Percentiles rank a stretch among this genome's conserved stretches.
Conservation (phyloP, 2,888 invertebrate genomes). For the Drosophila infuscata region DNA sequence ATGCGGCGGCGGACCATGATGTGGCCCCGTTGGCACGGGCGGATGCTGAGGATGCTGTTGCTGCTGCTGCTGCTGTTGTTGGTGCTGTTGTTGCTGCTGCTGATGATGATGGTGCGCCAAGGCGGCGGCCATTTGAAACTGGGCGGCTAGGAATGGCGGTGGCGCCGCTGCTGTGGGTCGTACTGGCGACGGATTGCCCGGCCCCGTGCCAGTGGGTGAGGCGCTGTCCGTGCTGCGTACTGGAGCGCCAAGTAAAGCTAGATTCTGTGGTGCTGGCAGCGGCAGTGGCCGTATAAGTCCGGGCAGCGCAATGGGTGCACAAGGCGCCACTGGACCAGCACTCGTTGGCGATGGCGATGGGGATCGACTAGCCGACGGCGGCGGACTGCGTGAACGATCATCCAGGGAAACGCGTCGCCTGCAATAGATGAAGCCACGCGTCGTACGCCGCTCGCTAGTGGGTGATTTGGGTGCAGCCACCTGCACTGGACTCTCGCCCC, state of each 20-base stretch:
- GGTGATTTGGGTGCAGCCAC: conserved; percentile 49
- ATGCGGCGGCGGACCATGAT: conserved; percentile 75
- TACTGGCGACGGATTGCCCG: conserved; percentile 45
- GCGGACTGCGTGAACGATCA: conserved; percentile 68
- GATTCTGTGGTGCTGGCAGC: conserved; percentile 76
- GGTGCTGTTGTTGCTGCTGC: conserved; percentile 84
- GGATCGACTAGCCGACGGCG: conserved; percentile 54
- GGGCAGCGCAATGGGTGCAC: conserved; percentile 55
- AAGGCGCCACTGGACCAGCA: conserved; percentile 23
- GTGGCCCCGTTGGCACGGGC: conserved; percentile 82
- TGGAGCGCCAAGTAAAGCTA: conserved; percentile 67
- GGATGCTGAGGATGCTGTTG: conserved; percentile 70
- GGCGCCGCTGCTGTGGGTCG: conserved; percentile 60
- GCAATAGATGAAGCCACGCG: conserved; percentile 78
- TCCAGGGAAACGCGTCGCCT: conserved; percentile 75
- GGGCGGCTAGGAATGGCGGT: conserved; percentile 89
- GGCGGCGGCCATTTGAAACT: conserved; percentile 94
- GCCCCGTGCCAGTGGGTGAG: conserved; percentile 52
- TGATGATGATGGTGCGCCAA: conserved; percentile 87
- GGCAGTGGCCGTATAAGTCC: conserved; percentile 84
- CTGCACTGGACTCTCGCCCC: conserved; percentile 71
- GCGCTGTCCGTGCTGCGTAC: conserved; percentile 48
- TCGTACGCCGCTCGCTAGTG: conserved; percentile 58
- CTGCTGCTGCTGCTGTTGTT: conserved; percentile 73
- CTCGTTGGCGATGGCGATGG: conserved; percentile 50